Conservation (phyloP, 2,888 invertebrate species). For the Melieria crassipennis region DNA sequence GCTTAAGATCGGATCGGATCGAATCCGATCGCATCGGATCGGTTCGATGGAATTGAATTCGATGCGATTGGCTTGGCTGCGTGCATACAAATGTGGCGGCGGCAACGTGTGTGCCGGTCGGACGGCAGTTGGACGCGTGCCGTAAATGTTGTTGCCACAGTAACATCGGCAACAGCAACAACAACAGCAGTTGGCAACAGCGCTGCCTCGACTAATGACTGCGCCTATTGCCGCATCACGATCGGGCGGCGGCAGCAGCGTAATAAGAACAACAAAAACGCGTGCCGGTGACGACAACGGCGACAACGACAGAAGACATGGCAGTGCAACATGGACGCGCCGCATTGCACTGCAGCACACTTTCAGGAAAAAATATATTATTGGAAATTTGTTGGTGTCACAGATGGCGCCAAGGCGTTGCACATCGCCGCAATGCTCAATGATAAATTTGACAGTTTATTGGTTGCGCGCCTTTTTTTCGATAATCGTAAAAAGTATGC, state of each 20-base stretch:
- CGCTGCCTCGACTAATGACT: too few species aligned
- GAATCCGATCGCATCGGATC: too few species aligned
- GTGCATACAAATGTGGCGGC: neutral
- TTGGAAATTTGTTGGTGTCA: constrained; percentile 57
- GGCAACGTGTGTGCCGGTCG: constrained; percentile 37
- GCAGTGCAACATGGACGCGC: neutral
- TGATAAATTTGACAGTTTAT: constrained; percentile 63
- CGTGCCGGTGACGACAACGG: neutral
- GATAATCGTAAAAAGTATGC: too few species aligned
- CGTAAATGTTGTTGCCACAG: constrained; percentile 37
- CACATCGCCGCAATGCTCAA: constrained; percentile 47
- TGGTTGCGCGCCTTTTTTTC: constrained; percentile 35
- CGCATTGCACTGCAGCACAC: constrained; percentile 38
- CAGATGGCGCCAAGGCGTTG: constrained; percentile 60
- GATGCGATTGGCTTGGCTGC: too few species aligned
- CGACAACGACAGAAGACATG: neutral
- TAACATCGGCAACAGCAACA: neutral
- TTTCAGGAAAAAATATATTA: constrained; percentile 53
- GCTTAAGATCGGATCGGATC: neutral
- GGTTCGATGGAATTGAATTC: too few species aligned
- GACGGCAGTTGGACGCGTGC: constrained; percentile 53
- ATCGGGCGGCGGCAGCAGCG: too few species aligned
- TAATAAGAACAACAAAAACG: neutral
- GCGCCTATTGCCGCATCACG: neutral
- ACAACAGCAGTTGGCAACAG: neutral